Conservation (phyloP, 2,888 invertebrate species). For the Atrina japonica region DNA sequence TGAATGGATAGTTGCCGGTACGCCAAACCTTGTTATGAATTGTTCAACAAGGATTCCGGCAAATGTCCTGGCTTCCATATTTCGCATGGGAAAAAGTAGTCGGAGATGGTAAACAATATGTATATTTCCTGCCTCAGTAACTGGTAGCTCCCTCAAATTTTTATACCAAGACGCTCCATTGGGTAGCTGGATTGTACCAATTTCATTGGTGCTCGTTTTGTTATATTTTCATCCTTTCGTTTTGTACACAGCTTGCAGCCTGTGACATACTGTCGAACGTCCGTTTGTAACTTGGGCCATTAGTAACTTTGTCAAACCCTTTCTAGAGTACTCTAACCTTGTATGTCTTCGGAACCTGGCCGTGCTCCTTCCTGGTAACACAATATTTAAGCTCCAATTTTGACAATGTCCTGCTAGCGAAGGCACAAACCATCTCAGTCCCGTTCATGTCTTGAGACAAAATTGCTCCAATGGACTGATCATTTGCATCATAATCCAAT, state of each 20-base stretch:
- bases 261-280: constrained; percentile 12
- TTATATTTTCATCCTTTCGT: too few species aligned
- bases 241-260: constrained; percentile 6
- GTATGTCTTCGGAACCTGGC: not conserved
- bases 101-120: constrained; percentile 40
- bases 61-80: constrained; percentile 36
- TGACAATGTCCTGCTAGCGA: too few species aligned
- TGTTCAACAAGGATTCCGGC: constrained; percentile 38
- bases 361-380: not conserved
- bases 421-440: too few species aligned
- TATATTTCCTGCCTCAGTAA: constrained; percentile 35
- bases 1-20: constrained; percentile 39
- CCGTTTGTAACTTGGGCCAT: not conserved
- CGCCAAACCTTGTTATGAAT: constrained; percentile 38
- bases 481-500: not conserved
- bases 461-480: not conserved
- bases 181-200: constrained; percentile 28
- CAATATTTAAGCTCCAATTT: not conserved
- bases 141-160: constrained; percentile 39
- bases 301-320: constrained; percentile 17
- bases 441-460: too few species aligned
- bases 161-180: constrained; percentile 33
- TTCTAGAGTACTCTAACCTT: constrained; percentile 18
- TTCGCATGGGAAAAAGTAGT: constrained; percentile 40
- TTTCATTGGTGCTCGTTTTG: constrained; percentile 34